Conservation (phyloP, 1,140 invertebrate genomes). For the Papilio helenus region DNA sequence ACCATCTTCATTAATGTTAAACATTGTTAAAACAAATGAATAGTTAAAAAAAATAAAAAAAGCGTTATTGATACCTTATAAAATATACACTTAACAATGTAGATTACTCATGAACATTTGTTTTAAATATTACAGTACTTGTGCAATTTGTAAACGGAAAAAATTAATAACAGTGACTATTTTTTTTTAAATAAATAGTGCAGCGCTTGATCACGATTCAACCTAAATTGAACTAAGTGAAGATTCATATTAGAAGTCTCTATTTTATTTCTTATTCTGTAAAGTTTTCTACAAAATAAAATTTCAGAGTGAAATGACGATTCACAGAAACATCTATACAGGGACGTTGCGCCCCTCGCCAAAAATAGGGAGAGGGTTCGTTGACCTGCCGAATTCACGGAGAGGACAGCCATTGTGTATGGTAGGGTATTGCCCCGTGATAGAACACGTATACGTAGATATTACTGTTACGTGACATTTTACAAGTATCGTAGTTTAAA, state of each 20-base stretch:
- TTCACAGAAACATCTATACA: slow-evolving; percentile 9
- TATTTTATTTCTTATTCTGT: not conserved
- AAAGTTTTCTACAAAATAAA: not conserved
- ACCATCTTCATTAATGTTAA: too few relatives aligned
- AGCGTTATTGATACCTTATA: too few relatives aligned
- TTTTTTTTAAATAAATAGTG: too few relatives aligned
- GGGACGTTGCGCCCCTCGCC: slow-evolving; percentile 15
- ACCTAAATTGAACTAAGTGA: too few relatives aligned
- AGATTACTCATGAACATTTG: too few relatives aligned
- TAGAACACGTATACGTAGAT: not conserved
- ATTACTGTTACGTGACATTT: slow-evolving; percentile 7
- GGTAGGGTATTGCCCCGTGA: slow-evolving; percentile 27
- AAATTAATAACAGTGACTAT: too few relatives aligned
- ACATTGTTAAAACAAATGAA: too few relatives aligned
- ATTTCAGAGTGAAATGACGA: not conserved
- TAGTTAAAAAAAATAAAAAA: too few relatives aligned
- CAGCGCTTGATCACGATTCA: too few relatives aligned
- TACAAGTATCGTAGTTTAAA: not conserved
- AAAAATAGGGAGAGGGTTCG: slow-evolving; percentile 29
- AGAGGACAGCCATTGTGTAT: slow-evolving; percentile 17
- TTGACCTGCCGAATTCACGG: slow-evolving; percentile 27
- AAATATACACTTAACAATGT: too few relatives aligned
- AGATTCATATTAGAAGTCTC: not conserved
- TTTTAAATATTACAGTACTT: too few relatives aligned
- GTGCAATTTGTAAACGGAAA: too few relatives aligned